phyloP scores from a whole-genome alignment of 2,113 vertebrate species.

The Struthio camelus region DNA sequence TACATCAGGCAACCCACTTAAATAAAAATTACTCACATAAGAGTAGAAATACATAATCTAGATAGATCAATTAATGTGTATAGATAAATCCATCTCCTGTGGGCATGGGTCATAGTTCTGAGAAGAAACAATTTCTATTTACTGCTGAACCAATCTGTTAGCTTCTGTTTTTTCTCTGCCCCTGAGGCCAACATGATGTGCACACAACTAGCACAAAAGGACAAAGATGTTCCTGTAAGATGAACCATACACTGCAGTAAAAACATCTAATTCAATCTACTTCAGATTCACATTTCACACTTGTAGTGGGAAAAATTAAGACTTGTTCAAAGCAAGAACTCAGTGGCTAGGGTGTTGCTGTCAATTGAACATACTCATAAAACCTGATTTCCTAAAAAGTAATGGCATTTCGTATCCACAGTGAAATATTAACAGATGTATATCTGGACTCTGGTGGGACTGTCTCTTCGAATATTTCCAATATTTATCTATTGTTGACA shows the following conservation, averaged over 20 bases:
- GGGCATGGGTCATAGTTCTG: neutral
- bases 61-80: neutral
- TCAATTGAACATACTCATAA: neutral
- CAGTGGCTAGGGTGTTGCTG: neutral
- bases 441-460: slow-evolving; percentile 2
- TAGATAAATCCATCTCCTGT: neutral
- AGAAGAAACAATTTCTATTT: neutral
- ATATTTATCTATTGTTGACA: slow-evolving; percentile 49
- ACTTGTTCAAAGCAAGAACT: neutral
- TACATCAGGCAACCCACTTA: neutral
- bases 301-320: neutral
- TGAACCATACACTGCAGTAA: neutral
- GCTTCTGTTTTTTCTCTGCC: neutral
- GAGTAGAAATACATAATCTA: neutral
- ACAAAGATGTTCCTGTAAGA: neutral
- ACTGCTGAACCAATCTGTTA: neutral
- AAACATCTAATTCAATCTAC: neutral
- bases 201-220: neutral
- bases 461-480: slow-evolving; percentile 37
- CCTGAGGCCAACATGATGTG: neutral
- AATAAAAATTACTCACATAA: neutral
- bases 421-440: slow-evolving; percentile 48
- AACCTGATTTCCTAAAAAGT: slow-evolving; percentile 24
- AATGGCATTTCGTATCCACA: slow-evolving; percentile 38
- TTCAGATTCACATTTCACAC: neutral